Conservation (phyloP, 2,888 invertebrate species). For the Drosophila recens region DNA sequence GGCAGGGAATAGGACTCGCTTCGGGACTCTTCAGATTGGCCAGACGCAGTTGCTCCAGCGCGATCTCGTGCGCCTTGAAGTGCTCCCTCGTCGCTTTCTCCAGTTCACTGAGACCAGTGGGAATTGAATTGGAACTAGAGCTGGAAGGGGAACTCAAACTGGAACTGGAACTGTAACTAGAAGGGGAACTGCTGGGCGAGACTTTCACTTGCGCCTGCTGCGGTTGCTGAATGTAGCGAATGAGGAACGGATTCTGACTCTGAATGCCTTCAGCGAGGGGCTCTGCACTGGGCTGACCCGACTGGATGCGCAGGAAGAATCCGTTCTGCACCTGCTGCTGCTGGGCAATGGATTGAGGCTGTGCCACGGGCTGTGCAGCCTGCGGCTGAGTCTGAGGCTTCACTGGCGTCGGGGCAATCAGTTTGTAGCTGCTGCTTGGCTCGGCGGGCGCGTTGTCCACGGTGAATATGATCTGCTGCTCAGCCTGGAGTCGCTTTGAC, state of each 20-base stretch:
- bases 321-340: slow-evolving; percentile 71
- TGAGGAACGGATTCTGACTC: slow-evolving; percentile 69
- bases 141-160: neutral
- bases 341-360: slow-evolving; percentile 44
- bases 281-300: slow-evolving; percentile 38
- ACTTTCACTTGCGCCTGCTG: slow-evolving; percentile 19
- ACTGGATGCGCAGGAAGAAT: slow-evolving; percentile 70
- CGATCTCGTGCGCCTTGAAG: slow-evolving; percentile 82
- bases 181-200: neutral
- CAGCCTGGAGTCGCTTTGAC: slow-evolving; percentile 28
- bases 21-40: slow-evolving; percentile 68
- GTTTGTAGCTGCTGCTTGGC: slow-evolving; percentile 18
- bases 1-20: slow-evolving; percentile 54
- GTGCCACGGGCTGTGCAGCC: neutral
- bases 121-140: neutral
- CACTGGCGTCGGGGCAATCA: slow-evolving; percentile 15
- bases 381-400: slow-evolving; percentile 29
- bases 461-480: slow-evolving; percentile 23
- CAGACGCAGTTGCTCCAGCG: slow-evolving; percentile 80
- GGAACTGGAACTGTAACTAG: neutral
- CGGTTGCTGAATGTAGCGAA: slow-evolving; percentile 48
- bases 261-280: slow-evolving; percentile 13
- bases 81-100: slow-evolving; percentile 81
- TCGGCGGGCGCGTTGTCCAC: neutral
- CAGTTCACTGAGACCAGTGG: slow-evolving; percentile 53